Evolutionary conservation across 2,888 invertebrate species (phyloP), one percentile per base, ranked within the genome.

Genomic region (Perizoma affinitatum): DNA sequence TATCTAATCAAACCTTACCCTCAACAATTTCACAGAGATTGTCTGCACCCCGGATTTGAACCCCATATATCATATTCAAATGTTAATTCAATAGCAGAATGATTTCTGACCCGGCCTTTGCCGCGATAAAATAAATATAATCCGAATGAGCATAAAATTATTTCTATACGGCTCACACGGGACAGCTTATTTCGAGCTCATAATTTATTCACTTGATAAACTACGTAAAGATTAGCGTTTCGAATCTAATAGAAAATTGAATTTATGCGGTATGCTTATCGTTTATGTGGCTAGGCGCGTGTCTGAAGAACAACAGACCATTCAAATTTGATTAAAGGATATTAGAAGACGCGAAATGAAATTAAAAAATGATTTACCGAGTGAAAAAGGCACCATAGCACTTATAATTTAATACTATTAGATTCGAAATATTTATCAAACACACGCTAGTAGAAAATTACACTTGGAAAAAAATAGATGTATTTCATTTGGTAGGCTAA

Each of bases 31-130:
- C 82, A 87, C 78, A 80, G 82, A 75, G 74, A 82, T 88, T 83
- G 81, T 86, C 75, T 75, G 75, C 83, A 80, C 87, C 86, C 86
- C 80, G 78, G 77, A 78, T 82, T 82, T 76, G 71, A 80, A 76
- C 82, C 76, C 79, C 78, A 84, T 88, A 87, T 84, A 90, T 91
- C 87, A 88, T 83, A 90, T 89, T 88, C 85, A 86, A 87, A 90
- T 88, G 88, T 89, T 90, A 90, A 90, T 92, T 90, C 90, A 88
- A 91, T 90, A 88, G 84, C 79, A 73, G 75, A 75, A 80, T 86
- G 86, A 89, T 88, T 88, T 81, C 80, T 83, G 83, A 85, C 83
- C 85, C 54, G 72, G 63, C 67, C 52, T 70, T 74, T 72, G 75
- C 70, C 74, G 75, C 77, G 87, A 89, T 90, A 86, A 90, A 69